phyloP scores from a whole-genome alignment of 2,888 invertebrate species.

The Byasa hedistus region DNA sequence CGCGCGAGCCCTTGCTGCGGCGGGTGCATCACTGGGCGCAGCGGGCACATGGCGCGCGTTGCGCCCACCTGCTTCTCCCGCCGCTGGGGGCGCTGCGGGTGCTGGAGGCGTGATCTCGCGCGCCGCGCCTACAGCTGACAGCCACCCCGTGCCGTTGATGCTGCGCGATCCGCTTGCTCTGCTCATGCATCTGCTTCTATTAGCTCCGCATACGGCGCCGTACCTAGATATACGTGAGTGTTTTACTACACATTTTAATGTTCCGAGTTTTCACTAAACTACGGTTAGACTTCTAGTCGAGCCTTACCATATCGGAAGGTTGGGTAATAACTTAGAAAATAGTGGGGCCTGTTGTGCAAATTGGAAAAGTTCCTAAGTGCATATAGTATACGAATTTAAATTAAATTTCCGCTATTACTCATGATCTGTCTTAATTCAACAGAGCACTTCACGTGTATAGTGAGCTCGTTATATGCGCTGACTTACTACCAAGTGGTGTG shows the following conservation, averaged over 20 bases:
- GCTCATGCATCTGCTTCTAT: constrained; percentile 91
- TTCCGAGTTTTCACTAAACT: no score
- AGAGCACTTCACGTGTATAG: constrained; percentile 94
- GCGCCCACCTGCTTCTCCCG: constrained; percentile 35
- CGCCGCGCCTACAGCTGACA: constrained; percentile 37
- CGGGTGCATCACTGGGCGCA: constrained; percentile 52
- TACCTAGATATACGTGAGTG: constrained; percentile 87
- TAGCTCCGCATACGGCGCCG: constrained; percentile 88
- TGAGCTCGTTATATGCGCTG: constrained; percentile 92
- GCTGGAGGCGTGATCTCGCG: constrained; percentile 26
- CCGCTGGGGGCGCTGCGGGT: constrained; percentile 21
- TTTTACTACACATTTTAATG: constrained; percentile 5
- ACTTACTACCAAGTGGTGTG: constrained; percentile 93
- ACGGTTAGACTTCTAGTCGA: no score
- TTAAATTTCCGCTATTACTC: no score
- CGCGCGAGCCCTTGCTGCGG: constrained; percentile 82
- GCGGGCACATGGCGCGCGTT: constrained; percentile 49
- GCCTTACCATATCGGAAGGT: no score
- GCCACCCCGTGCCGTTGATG: constrained; percentile 85
- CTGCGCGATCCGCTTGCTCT: constrained; percentile 92
- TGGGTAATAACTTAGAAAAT: no score
- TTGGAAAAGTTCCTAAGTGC: no score
- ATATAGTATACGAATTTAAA: no score
- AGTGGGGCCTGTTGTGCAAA: no score
- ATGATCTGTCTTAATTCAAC: constrained; percentile 33